phyloP scores from a whole-genome alignment of 2,888 invertebrate genomes.

The Phengaris alcon region DNA sequence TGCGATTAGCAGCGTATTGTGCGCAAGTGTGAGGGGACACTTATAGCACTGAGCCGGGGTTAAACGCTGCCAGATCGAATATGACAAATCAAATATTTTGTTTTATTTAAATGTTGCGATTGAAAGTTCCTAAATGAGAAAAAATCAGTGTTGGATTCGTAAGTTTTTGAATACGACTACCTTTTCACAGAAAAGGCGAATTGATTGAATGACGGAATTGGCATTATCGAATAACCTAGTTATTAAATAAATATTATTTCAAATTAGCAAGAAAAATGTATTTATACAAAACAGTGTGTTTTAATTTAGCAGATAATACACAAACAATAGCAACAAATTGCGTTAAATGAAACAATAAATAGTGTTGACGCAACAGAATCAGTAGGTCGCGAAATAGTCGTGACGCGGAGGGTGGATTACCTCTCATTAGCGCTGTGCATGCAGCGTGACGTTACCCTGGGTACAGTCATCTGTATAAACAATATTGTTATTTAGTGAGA shows the following conservation, averaged over 20 bases:
- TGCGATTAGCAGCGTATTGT: slow-evolving; percentile 72
- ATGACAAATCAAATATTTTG: slow-evolving; percentile 24
- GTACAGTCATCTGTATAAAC: slow-evolving; percentile 12
- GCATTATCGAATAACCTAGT: no score
- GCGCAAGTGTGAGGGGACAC: slow-evolving; percentile 56
- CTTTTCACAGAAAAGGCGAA: no score
- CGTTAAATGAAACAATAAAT: slow-evolving; percentile 31
- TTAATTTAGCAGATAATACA: neutral
- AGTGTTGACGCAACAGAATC: slow-evolving; percentile 48
- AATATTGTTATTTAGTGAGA: neutral
- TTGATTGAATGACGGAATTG: no score
- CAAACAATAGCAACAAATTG: slow-evolving; percentile 16
- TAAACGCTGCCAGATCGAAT: slow-evolving; percentile 38
- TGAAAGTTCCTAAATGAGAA: neutral
- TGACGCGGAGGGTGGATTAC: slow-evolving; percentile 55
- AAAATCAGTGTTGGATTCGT: no score
- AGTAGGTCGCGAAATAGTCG: slow-evolving; percentile 46
- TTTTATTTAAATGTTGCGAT: slow-evolving; percentile 18
- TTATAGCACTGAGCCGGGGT: slow-evolving; percentile 46
- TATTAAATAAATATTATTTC: no score
- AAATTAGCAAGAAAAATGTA: neutral
- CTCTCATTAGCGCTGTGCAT: slow-evolving; percentile 65
- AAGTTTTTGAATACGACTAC: no score
- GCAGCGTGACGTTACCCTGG: slow-evolving; percentile 39
- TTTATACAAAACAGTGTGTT: neutral